Evolutionary conservation across 1,140 invertebrate genomes (phyloP), one percentile per base, ranked within the genome.

Genomic region (Gerris buenoi): DNA sequence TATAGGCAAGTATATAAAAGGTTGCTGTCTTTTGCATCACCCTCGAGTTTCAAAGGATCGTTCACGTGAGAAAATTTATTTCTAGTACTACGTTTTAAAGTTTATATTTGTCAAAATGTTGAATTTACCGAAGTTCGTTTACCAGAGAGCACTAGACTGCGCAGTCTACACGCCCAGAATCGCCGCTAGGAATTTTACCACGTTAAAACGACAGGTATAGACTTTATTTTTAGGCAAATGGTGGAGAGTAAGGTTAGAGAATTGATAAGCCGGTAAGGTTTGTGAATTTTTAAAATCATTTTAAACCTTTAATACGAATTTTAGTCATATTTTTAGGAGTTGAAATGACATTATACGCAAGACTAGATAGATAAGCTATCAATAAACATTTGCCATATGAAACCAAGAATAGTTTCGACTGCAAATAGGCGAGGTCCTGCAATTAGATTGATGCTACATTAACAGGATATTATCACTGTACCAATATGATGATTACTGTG

Each of bases 41-140:
- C 33, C 33, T 46, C 33, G 33, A 46, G 33, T 46, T 46, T 18
- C n/a, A n/a, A 5, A 18, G 18, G 18, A 10, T 18, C 5, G 5
- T 46, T 46, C 33, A 46, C 33, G 33, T 46, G 33, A 46, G 33
- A 46, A 46, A 46, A 10, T 46, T 46, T 18, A 46, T 46, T 46
- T 46, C 18, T 10, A 46, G 33, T 46, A 5, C 5, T 46, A 10
- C 33, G 5, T 46, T 46, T 46, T 10, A 46, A 46, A 46, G 33
- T 46, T 46, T 46, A 46, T 10, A 56, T 22, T 10, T 25, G 26
- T 1, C 46, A 66, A 66, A 66, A 66, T 66, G 65, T n/a, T 66
- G 18, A 66, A 66, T 23, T 59, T 66, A 27, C 10, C 56, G 15
- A 66, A 66, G 57, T 27, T 26, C 2, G 62, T 25, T 2, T 63